phyloP scores from a whole-genome alignment of 2,113 vertebrate genomes.

The Dasyprocta punctata region DNA sequence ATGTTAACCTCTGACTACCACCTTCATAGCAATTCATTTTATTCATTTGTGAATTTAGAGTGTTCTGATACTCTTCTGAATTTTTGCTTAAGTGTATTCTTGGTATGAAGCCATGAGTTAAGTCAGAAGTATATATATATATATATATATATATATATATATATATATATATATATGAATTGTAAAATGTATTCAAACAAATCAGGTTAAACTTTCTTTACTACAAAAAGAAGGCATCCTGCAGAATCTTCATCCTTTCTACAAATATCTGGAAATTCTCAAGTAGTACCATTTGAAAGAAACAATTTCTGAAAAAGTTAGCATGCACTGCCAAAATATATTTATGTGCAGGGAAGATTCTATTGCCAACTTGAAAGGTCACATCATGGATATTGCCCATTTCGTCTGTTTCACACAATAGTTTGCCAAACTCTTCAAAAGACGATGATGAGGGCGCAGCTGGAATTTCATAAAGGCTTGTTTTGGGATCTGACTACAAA shows the following conservation, averaged over 20 bases:
- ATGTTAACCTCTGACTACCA: constrained; percentile 89
- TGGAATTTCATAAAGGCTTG: constrained; percentile 97
- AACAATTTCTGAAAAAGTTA: constrained; percentile 94
- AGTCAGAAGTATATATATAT: constrained; percentile 95
- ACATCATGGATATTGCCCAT: constrained; percentile 96
- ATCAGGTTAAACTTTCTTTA: constrained; percentile 94
- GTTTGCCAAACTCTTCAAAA: constrained; percentile 91
- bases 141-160: constrained; percentile 96
- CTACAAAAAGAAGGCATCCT: constrained; percentile 92
- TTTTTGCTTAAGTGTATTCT: constrained; percentile 81
- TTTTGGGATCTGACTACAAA: constrained; percentile 97
- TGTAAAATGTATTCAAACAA: constrained; percentile 92
- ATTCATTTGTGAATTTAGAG: constrained; percentile 91
- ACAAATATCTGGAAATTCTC: constrained; percentile 85
- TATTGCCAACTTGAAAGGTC: constrained; percentile 93
- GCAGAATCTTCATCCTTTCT: constrained; percentile 91
- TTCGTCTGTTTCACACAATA: constrained; percentile 93
- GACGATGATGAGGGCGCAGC: constrained; percentile 92
- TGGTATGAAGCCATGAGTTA: constrained; percentile 91
- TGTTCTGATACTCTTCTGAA: constrained; percentile 86
- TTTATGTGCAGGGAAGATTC: constrained; percentile 94
- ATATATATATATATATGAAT: constrained; percentile 96
- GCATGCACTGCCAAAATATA: constrained; percentile 94
- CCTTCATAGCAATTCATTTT: constrained; percentile 88
- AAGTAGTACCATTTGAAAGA: constrained; percentile 78